Percentiles rank a stretch among this genome's conserved stretches.
Conservation (phyloP, 2,113 vertebrate species). For the Neodon shergylaensis region DNA sequence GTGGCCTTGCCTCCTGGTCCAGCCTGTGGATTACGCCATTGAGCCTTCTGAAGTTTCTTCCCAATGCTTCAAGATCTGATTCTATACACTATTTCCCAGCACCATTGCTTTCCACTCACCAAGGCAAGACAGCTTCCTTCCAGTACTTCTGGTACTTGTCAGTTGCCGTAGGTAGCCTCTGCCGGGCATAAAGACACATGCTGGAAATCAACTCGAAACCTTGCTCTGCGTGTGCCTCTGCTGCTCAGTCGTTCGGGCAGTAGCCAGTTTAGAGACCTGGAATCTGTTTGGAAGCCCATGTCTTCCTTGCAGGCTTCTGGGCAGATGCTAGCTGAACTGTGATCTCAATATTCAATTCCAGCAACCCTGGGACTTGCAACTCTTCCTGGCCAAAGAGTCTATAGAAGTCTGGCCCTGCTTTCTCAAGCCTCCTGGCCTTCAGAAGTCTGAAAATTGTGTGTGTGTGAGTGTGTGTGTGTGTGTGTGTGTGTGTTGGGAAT, state of each 20-base stretch:
- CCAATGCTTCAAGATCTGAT: background rate
- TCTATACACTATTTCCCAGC: background rate
- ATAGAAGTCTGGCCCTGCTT: background rate
- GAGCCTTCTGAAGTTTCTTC: background rate
- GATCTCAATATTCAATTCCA: background rate
- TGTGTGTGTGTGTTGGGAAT: background rate
- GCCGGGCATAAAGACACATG: background rate
- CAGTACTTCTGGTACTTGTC: background rate
- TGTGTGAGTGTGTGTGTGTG: background rate
- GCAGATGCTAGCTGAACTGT: background rate
- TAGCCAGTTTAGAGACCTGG: background rate
- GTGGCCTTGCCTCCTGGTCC: background rate
- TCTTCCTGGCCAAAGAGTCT: background rate
- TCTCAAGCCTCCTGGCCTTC: background rate
- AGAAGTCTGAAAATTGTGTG: background rate
- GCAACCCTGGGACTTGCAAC: background rate
- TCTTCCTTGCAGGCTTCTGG: constrained; percentile 16
- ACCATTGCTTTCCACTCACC: background rate
- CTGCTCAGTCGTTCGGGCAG: background rate
- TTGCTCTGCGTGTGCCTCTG: constrained; percentile 9
- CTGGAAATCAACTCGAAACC: background rate
- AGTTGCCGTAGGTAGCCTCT: background rate
- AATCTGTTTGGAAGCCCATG: background rate
- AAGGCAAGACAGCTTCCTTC: background rate
- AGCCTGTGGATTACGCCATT: background rate